Percentiles rank a stretch among this genome's conserved stretches.
Conservation (phyloP, 2,113 vertebrate genomes). For the Lepus europaeus region DNA sequence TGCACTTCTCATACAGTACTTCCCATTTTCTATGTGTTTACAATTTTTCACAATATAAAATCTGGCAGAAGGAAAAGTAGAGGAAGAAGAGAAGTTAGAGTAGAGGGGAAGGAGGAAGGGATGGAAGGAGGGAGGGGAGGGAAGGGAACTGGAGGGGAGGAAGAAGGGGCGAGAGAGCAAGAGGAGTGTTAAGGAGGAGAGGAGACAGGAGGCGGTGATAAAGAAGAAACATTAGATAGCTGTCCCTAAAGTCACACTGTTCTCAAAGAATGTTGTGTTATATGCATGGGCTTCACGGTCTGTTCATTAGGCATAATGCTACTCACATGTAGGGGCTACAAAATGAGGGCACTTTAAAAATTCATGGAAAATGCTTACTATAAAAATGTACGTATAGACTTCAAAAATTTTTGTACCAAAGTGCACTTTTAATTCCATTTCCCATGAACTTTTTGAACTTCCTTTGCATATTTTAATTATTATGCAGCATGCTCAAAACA, state of each 20-base stretch:
- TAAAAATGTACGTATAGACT: too few species aligned
- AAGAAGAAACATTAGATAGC: not conserved
- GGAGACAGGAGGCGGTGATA: not conserved
- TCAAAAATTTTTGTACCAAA: too few species aligned
- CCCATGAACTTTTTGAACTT: too few species aligned
- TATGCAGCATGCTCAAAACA: not conserved
- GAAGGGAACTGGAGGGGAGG: not conserved
- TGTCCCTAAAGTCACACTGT: not conserved
- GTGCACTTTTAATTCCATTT: too few species aligned
- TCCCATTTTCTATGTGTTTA: not conserved
- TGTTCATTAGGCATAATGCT: not conserved
- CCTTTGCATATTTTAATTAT: not conserved
- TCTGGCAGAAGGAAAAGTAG: not conserved
- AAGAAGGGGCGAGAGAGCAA: not conserved
- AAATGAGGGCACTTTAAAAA: not conserved
- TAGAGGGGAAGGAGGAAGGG: not conserved
- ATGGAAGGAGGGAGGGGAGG: too few species aligned
- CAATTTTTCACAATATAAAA: not conserved
- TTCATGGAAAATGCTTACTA: too few species aligned
- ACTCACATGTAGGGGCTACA: not conserved
- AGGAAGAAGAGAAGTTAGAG: too few species aligned
- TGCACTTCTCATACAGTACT: not conserved
- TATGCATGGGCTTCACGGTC: not conserved
- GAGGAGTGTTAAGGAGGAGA: not conserved
- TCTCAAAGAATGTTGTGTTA: not conserved